Conservation (phyloP, 2,888 invertebrate genomes). For the Rotaria macrura region DNA sequence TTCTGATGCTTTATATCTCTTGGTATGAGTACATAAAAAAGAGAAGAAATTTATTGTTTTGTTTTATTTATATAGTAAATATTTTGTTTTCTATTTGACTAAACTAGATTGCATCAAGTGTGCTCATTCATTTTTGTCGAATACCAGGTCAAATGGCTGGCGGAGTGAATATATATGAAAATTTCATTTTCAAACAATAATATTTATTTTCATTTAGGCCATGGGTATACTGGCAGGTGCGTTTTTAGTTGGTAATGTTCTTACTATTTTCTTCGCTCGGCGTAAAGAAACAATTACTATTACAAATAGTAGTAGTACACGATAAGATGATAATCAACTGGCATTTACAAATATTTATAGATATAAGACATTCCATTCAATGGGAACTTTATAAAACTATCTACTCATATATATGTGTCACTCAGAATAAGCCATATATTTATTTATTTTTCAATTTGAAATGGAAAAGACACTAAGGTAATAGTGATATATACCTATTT, state of each 20-base stretch:
- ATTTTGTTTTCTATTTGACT: background rate
- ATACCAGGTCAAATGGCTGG: background rate
- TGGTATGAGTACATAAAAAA: background rate
- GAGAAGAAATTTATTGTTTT: background rate
- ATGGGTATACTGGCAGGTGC: background rate
- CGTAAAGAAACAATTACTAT: background rate
- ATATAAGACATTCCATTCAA: background rate
- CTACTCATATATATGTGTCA: background rate
- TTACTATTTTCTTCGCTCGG: background rate
- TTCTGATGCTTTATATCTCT: background rate
- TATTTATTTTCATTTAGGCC: background rate
- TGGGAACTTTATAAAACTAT: background rate
- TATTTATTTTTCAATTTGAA: background rate
- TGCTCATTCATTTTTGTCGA: background rate
- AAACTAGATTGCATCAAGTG: background rate
- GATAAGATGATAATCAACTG: background rate
- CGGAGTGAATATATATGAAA: background rate
- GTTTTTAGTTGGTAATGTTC: background rate
- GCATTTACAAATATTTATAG: too few species aligned
- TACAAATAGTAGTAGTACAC: background rate
- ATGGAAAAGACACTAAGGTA: background rate
- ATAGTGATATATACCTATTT: background rate
- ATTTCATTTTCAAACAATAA: background rate
- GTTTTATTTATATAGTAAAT: background rate
- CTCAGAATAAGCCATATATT: background rate